phyloP scores from a whole-genome alignment of 1,140 invertebrate species.

The Bombus breviceps region DNA sequence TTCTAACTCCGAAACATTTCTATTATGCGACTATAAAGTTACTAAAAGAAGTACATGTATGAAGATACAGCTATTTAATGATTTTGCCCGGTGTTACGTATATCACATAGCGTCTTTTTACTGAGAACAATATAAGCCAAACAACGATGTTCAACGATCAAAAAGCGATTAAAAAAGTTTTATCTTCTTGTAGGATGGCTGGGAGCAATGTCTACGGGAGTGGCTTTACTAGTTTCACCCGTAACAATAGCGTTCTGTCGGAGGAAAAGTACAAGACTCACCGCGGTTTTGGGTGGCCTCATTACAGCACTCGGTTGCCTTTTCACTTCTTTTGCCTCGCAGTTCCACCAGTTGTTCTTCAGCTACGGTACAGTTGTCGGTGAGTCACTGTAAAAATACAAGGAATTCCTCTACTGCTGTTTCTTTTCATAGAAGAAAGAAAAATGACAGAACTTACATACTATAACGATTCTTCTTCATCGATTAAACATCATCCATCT shows the following conservation, averaged over 20 bases:
- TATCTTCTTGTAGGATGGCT: conserved; percentile 89
- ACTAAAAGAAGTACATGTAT: background rate
- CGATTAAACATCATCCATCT: background rate
- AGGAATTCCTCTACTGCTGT: background rate
- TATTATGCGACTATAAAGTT: background rate
- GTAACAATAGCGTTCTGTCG: conserved; percentile 93
- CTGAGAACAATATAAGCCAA: too few relatives aligned
- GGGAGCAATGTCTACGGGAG: conserved; percentile 91
- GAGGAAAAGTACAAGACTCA: conserved; percentile 93
- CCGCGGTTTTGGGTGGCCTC: conserved; percentile 93
- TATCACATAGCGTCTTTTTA: background rate
- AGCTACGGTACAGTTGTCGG: conserved; percentile 89
- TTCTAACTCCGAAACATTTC: background rate
- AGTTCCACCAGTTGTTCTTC: conserved; percentile 95
- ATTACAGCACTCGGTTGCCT: conserved; percentile 93
- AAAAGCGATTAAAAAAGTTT: conserved; percentile 34
- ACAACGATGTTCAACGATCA: background rate
- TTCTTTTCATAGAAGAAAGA: background rate
- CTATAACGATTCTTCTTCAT: background rate
- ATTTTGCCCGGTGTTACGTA: background rate
- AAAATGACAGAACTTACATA: too few relatives aligned
- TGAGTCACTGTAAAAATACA: conserved; percentile 72
- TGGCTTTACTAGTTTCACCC: conserved; percentile 91
- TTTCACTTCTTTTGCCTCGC: conserved; percentile 93
- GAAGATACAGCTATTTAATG: background rate